Evolutionary conservation across 2,888 invertebrate genomes (phyloP), one percentile per base, ranked within the genome.

Genomic region (Nomada flava): DNA sequence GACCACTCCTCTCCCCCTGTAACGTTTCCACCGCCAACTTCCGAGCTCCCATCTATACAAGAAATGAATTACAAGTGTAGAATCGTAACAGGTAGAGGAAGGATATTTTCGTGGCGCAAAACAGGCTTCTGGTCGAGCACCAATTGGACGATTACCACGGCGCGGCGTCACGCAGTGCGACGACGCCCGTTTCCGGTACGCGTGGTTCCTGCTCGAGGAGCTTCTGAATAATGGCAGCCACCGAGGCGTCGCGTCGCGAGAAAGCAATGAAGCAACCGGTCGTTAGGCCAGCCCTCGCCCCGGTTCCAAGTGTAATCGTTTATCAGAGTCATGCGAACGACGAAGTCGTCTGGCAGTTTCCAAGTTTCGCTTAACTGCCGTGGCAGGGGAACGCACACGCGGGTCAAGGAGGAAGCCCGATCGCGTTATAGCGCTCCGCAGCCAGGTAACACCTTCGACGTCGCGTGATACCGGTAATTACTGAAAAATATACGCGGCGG

Each of bases 401-500:
- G 69, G 79, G 71, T 75, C 55, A 85, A 76, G 53, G 74, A 52
- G 55, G 55, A 53, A 63, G 77, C 71, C 65, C 64, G 84, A 82
- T 83, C 80, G 82, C 70, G 70, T 60, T 59, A 23, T 71, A 75
- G 79, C 59, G 68, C 76, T 82, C 82, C 72, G 86, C 86, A 79
- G 85, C 82, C 84, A 80, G 86, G 89, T 90, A 91, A 92, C 92
- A 91, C 92, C 91, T 92, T 91, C 80, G 88, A 86, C 92, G 91
- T 92, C 92, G 92, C 92, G 92, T 92, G 93, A 91, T 92, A 92
- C 88, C 86, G 90, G 91, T 92, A 93, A 93, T 93, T 93, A 92
- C 91, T 90, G 90, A 92, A 92, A 92, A 92, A 92, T 89, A 87
- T 84, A 77, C 73, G 82, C 83, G 83, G 84, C 79, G 72, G 85